phyloP scores from a whole-genome alignment of 1,140 invertebrate species.

The Planococcus citri region DNA sequence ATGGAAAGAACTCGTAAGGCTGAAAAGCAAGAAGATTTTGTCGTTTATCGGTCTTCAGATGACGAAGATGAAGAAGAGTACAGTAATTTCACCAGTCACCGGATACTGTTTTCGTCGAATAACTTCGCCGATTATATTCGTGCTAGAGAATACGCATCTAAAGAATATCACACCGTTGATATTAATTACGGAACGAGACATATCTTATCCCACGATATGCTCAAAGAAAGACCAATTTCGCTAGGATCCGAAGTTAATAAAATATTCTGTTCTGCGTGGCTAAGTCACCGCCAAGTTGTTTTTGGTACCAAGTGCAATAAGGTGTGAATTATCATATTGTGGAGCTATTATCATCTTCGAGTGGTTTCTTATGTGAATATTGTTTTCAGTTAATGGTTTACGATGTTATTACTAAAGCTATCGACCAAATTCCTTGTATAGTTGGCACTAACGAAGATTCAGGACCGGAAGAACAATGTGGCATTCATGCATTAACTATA shows the following conservation, averaged over 20 bases:
- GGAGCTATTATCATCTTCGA: not conserved
- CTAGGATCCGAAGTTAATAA: slow-evolving; percentile 76
- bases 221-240: slow-evolving; percentile 66
- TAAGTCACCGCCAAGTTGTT: slow-evolving; percentile 85
- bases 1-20: slow-evolving; percentile 58
- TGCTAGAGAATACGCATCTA: slow-evolving; percentile 55
- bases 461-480: slow-evolving; percentile 56
- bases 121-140: slow-evolving; percentile 75
- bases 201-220: slow-evolving; percentile 76
- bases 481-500: slow-evolving; percentile 85
- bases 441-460: slow-evolving; percentile 46
- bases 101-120: slow-evolving; percentile 62
- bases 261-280: slow-evolving; percentile 92
- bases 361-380: slow-evolving; percentile 17
- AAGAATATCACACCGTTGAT: slow-evolving; percentile 51
- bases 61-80: slow-evolving; percentile 74
- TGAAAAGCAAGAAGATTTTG: slow-evolving; percentile 78
- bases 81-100: slow-evolving; percentile 50
- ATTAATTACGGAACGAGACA: slow-evolving; percentile 68
- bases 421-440: slow-evolving; percentile 76
- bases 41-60: slow-evolving; percentile 72
- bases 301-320: slow-evolving; percentile 72
- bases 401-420: slow-evolving; percentile 59
- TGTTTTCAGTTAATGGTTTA: slow-evolving; percentile 60
- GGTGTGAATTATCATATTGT: slow-evolving; percentile 42